Evolutionary conservation across 2,113 vertebrate species (phyloP).

Genomic region (Ictalurus furcatus): DNA sequence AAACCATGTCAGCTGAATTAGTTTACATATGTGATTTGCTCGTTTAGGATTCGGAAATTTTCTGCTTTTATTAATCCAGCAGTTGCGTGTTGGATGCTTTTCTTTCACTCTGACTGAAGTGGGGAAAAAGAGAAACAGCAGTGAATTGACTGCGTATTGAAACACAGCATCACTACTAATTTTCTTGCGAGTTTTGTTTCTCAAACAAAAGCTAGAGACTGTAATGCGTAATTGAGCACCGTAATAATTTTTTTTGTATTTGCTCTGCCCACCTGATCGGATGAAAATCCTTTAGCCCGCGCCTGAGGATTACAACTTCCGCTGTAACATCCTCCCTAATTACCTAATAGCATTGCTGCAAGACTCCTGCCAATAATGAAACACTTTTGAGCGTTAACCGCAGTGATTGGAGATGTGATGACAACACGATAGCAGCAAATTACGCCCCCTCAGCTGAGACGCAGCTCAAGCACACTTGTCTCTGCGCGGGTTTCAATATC

Average conservation of each 20-base stretch:
- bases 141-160: neutral
- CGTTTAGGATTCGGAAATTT: neutral
- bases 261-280: constrained; percentile 82
- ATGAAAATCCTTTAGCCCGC: constrained; percentile 79
- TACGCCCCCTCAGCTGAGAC: constrained; percentile 90
- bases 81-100: neutral
- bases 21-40: neutral
- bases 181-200: neutral
- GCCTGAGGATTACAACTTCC: constrained; percentile 90
- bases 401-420: constrained; percentile 97
- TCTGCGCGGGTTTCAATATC: constrained; percentile 94
- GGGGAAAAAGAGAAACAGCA: neutral
- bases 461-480: constrained; percentile 89
- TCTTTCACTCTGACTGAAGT: neutral
- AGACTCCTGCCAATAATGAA: constrained; percentile 93
- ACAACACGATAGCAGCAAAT: constrained; percentile 96
- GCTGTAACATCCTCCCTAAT: constrained; percentile 91
- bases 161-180: too few species aligned
- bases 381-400: constrained; percentile 91
- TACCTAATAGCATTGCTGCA: constrained; percentile 98
- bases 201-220: constrained; percentile 68
- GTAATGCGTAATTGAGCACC: constrained; percentile 83
- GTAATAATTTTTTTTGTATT: constrained; percentile 77
- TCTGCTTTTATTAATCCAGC: neutral
- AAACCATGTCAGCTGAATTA: neutral